Evolutionary conservation across 2,888 invertebrate genomes (phyloP).

Genomic region (Drosophila sordidula): DNA sequence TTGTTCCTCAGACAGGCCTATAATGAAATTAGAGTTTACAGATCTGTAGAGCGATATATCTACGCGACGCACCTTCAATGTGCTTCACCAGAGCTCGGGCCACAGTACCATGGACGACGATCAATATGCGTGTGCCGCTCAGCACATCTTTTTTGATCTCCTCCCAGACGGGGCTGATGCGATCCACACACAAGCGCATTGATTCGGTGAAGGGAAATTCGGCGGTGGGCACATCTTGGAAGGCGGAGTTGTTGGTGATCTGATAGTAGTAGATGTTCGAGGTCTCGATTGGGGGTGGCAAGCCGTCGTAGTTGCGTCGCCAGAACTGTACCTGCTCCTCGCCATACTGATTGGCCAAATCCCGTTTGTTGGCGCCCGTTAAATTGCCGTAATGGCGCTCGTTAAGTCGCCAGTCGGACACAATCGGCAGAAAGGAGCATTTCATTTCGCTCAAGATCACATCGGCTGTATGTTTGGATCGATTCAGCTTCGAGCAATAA

Average conservation of each 20-base stretch:
- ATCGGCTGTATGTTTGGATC: slow-evolving; percentile 91
- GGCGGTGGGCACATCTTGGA: slow-evolving; percentile 89
- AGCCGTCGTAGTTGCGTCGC: slow-evolving; percentile 93
- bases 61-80: slow-evolving; percentile 88
- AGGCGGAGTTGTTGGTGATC: slow-evolving; percentile 91
- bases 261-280: slow-evolving; percentile 90
- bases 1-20: slow-evolving; percentile 89
- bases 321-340: slow-evolving; percentile 94
- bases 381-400: slow-evolving; percentile 95
- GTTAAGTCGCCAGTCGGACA: slow-evolving; percentile 93
- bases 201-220: slow-evolving; percentile 94
- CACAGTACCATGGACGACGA: slow-evolving; percentile 95
- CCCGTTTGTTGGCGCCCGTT: slow-evolving; percentile 93
- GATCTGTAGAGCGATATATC: too few relatives aligned
- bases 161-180: slow-evolving; percentile 93
- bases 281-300: slow-evolving; percentile 92
- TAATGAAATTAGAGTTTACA: background rate
- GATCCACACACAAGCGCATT: slow-evolving; percentile 91
- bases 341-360: slow-evolving; percentile 94
- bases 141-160: slow-evolving; percentile 90
- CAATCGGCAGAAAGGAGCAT: slow-evolving; percentile 88
- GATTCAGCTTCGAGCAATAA: slow-evolving; percentile 91
- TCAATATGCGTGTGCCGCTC: slow-evolving; percentile 90
- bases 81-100: slow-evolving; percentile 94
- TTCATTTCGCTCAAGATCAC: slow-evolving; percentile 89